Conservation (phyloP, 2,888 invertebrate genomes). For the Synergus japonicus region DNA sequence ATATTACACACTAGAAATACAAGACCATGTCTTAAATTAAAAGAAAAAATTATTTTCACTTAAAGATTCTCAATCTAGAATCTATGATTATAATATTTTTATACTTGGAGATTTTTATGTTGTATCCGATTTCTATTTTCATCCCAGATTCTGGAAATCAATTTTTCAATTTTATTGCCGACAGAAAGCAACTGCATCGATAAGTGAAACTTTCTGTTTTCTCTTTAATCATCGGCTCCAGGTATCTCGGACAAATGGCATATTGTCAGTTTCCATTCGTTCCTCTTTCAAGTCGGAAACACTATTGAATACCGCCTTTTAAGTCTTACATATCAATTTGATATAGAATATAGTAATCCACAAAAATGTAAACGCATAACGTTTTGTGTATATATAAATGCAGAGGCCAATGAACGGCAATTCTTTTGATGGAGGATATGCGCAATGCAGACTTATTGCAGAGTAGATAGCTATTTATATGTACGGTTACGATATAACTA, state of each 20-base stretch:
- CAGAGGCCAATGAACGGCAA: not conserved
- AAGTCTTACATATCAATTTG: not conserved
- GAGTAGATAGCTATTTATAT: not conserved
- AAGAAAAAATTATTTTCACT: constrained; percentile 4
- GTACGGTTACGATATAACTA: not conserved
- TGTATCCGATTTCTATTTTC: not conserved
- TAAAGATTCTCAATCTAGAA: not conserved
- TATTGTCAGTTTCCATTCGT: constrained; percentile 33
- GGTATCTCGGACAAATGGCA: constrained; percentile 13
- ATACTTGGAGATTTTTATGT: not conserved
- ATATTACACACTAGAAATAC: constrained; percentile 1
- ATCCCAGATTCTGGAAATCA: constrained; percentile 8
- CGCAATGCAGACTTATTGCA: not conserved
- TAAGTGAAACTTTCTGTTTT: constrained; percentile 41
- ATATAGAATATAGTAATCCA: not conserved
- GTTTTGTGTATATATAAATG: not conserved
- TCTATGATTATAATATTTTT: too few relatives aligned
- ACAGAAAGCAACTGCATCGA: constrained; percentile 29
- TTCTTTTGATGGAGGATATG: not conserved
- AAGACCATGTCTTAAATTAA: constrained; percentile 10
- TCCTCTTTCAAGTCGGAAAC: not conserved
- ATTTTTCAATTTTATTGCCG: constrained; percentile 26
- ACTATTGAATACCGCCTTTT: not conserved
- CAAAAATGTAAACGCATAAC: not conserved
- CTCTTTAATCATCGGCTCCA: constrained; percentile 35